Base-by-base conservation (phyloP, 2,797 vertebrate genomes). In the Columba guinea region DNA sequence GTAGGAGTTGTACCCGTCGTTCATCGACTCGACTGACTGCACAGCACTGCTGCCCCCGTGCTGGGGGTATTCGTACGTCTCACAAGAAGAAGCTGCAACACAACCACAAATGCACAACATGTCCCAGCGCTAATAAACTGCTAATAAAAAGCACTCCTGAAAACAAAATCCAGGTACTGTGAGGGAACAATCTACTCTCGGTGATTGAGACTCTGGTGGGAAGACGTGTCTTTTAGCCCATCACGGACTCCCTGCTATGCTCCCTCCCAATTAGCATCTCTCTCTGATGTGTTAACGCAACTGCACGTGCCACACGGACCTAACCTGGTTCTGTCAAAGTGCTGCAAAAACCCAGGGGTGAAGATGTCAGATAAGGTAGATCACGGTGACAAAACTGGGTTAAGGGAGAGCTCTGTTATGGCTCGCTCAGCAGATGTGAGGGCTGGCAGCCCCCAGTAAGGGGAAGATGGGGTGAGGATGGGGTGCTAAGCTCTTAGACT, bases 81-180 rank as follows among this genome's bases (percentile, higher is more conserved):
- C 99, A 49, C 99, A 99, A 55, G 99, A 99, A 67, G 99, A 99
- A 91, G 99, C 99, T 99, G 97, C 48, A 94, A 93, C 44, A 93
- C 68, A 96, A 95, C n/a, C 88, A 96, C 62, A 94, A 83, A 92
- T 9, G 26, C 60, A 90, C 5, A 56, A 59, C 0, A 0, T 49
- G 63, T 84, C 51, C 58, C 68, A 64, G 27, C 2, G 6, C 59
- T 44, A 44, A 44, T 44, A 44, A 60, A 8, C 32, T 55, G 30
- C 34, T 63, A 34, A 84, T 9, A 64, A 65, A 93, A n/a, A 18
- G 10, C 21, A 13, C 3, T 37, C 51, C 44, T 49, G 21, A 34
- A 85, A 95, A 74, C 28, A 67, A 89, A 90, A 78, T 34, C 39
- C 39, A 52, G 49, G 79, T 63, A 28, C 14, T 64, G 26, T 16